Conservation (phyloP, 2,113 vertebrate genomes). For the Stictonetta naevosa region DNA sequence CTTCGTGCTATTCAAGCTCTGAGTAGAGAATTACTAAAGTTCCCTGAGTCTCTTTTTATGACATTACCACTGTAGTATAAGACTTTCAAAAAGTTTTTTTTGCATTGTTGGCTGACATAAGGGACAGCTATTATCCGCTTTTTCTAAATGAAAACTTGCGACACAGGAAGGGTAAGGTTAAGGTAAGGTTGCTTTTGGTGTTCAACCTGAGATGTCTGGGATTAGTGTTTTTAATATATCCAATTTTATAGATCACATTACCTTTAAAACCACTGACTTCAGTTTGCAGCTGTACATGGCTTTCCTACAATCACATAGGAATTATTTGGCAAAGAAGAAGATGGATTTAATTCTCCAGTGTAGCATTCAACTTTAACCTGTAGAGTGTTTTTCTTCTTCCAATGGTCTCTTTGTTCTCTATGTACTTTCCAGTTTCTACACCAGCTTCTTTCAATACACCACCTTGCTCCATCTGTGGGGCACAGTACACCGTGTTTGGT, state of each 20-base stretch:
- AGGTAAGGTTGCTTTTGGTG: neutral
- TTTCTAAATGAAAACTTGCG: neutral
- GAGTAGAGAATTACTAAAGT: neutral
- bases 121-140: neutral
- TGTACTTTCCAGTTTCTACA: neutral
- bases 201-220: neutral
- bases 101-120: neutral
- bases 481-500: neutral
- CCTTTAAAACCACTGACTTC: slow-evolving; percentile 29
- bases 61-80: neutral
- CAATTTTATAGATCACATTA: neutral
- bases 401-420: neutral
- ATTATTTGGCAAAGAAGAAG: slow-evolving; percentile 11
- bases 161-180: neutral
- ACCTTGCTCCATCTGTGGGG: neutral
- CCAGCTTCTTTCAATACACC: neutral
- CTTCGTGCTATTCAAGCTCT: neutral
- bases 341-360: neutral
- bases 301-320: neutral
- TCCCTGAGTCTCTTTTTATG: neutral
- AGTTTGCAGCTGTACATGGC: neutral
- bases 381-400: neutral
- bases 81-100: neutral
- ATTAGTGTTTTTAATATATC: slow-evolving; percentile 16
- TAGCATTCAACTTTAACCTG: neutral